Evolutionary conservation across 1,140 invertebrate genomes (phyloP), one percentile per base, ranked within the genome.

Genomic region (Helicoverpa armigera): DNA sequence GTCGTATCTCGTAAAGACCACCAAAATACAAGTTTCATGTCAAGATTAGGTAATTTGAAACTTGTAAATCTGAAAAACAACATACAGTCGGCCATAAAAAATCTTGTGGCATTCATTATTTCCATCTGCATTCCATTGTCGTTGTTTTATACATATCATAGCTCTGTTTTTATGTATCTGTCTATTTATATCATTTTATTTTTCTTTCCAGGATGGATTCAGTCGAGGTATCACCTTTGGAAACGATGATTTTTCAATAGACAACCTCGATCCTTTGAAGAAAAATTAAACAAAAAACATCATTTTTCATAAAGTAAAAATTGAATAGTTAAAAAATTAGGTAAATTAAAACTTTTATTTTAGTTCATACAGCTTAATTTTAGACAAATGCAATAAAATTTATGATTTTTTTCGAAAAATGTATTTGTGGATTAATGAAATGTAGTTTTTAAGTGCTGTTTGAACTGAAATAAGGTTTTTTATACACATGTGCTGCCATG

Each of bases 221-320:
- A 98, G 97, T 94, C 96, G 97, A 95, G 97, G 97, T 84, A 95
- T 98, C 80, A 96, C 97, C 10, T 97, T 98, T 93, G 97, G 97
- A 85, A 97, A 97, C 86, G 97, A 98, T 88, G 97, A 98, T 94
- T 98, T 98, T 94, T 97, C 97, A 80, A 93, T 98, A 89, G 97
- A 98, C 88, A 97, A 97, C 92, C 95, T 98, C 82, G 97, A 98
- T 95, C 97, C 97, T 61, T 94, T 98, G 70, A 95, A 96, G 83
- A 96, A 96, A 84, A 95, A 95, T 91, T 95, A 85, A 95, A 43
- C 5, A 9, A 43, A 86, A 81, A 60, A 79, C 78, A 86, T 83
- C 63, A 79, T 84, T 83, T 84, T 80, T 82, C 79, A 80, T 82
- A 79, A 83, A 84, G 48, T 73, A 74, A 84, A 85, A 87, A 85